phyloP scores from a whole-genome alignment of 1,140 invertebrate genomes.

The Drosophila lacteicornis region DNA sequence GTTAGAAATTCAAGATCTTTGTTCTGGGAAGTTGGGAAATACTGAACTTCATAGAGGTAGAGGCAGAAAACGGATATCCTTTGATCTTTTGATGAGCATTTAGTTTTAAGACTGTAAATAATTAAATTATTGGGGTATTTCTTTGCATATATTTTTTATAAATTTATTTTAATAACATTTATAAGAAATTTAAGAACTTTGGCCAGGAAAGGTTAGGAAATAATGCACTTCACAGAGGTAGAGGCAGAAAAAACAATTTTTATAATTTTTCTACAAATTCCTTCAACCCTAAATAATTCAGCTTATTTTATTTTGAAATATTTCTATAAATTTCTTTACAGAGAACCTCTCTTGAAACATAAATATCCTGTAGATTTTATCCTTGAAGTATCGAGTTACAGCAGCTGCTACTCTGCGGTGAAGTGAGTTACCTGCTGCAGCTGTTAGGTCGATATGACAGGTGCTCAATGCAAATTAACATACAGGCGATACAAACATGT shows the following conservation, averaged over 20 bases:
- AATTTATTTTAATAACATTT: neutral
- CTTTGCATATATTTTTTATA: neutral
- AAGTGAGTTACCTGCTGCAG: neutral
- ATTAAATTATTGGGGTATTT: no score
- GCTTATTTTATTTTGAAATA: no score
- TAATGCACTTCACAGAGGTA: no score
- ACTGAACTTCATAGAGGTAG: neutral
- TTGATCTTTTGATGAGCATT: no score
- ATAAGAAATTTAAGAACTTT: no score
- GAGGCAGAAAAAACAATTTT: no score
- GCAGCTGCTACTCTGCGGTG: neutral
- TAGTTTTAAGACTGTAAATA: no score
- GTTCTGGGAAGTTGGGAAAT: neutral
- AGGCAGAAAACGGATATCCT: neutral
- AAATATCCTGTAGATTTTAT: neutral
- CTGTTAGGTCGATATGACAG: neutral
- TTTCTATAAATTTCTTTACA: no score
- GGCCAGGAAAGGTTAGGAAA: no score
- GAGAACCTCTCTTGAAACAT: neutral
- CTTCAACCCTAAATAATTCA: no score
- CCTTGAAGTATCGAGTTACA: neutral
- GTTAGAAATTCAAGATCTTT: neutral
- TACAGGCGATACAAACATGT: neutral
- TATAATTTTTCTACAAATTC: no score
- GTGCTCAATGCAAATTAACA: slow-evolving; percentile 3